phyloP scores from a whole-genome alignment of 2,113 vertebrate species.

The Malurus cyaneus region DNA sequence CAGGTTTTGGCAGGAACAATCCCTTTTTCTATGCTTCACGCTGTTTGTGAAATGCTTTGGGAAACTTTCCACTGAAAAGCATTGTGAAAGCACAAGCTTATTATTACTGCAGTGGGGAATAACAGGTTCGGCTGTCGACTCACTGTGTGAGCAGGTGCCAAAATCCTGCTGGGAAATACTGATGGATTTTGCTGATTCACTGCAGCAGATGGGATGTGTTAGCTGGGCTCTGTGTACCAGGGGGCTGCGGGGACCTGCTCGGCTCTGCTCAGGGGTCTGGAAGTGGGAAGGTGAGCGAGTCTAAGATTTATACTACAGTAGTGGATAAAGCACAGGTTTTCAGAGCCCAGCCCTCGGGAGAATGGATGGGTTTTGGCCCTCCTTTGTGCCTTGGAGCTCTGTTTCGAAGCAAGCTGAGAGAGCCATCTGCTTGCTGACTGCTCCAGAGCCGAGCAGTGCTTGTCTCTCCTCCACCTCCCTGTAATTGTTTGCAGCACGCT shows the following conservation, averaged over 20 bases:
- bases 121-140: slow-evolving; percentile 54
- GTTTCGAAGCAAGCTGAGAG: slow-evolving; percentile 26
- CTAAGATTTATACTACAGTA: not conserved
- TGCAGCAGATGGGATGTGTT: slow-evolving; percentile 14
- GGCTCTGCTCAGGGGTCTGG: not conserved
- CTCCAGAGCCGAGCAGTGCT: not conserved
- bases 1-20: slow-evolving; percentile 54
- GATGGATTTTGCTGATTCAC: slow-evolving; percentile 58
- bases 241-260: not conserved
- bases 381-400: not conserved
- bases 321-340: not conserved
- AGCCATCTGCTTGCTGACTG: slow-evolving; percentile 59
- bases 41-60: slow-evolving; percentile 59
- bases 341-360: not conserved
- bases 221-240: not conserved
- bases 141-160: slow-evolving; percentile 43
- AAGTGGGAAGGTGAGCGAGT: not conserved
- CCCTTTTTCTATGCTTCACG: not conserved
- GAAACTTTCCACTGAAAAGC: slow-evolving; percentile 46
- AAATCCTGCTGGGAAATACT: slow-evolving; percentile 42
- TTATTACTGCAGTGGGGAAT: slow-evolving; percentile 43
- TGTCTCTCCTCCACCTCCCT: not conserved
- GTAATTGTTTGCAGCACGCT: slow-evolving; percentile 9
- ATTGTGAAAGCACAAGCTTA: slow-evolving; percentile 33
- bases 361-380: not conserved